A percentile compares a stretch with the other conserved stretches of the same genome.
Conservation (phyloP, 2,113 vertebrate genomes). For the Prionailurus bengalensis region DNA sequence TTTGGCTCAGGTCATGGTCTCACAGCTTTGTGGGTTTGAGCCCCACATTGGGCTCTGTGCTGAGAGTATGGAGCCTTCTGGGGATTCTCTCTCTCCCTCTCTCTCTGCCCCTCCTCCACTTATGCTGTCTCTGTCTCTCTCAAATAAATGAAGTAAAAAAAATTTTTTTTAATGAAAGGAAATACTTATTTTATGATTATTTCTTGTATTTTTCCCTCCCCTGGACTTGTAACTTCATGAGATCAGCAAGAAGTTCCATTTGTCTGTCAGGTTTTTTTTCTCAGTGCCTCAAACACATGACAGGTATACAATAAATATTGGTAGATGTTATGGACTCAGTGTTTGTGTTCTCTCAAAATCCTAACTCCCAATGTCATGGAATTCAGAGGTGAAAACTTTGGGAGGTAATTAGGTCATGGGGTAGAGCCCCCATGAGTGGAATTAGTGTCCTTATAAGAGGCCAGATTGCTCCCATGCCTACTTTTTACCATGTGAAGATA, state of each 20-base stretch:
- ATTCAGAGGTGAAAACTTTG: background rate
- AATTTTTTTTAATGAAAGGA: background rate
- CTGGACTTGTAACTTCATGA: background rate
- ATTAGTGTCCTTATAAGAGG: background rate
- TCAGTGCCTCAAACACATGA: background rate
- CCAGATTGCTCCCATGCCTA: background rate
- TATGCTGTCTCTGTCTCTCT: too few species aligned
- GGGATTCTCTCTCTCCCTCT: too few species aligned
- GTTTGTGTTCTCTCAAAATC: background rate
- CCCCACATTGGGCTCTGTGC: too few species aligned
- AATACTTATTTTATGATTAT: background rate
- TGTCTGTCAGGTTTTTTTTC: constrained; percentile 5
- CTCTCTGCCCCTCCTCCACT: too few species aligned
- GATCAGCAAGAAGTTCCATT: background rate
- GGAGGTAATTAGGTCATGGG: background rate
- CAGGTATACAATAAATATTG: background rate
- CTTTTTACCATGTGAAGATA: background rate
- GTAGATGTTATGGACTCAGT: background rate
- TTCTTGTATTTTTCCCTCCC: background rate
- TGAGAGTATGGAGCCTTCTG: too few species aligned
- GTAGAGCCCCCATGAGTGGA: background rate
- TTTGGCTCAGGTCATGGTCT: too few species aligned
- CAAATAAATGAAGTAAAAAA: too few species aligned
- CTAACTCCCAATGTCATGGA: background rate
- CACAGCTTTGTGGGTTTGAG: too few species aligned